Evolutionary conservation across 2,797 vertebrate genomes (phyloP).

Genomic region (Lacerta bilineata): DNA sequence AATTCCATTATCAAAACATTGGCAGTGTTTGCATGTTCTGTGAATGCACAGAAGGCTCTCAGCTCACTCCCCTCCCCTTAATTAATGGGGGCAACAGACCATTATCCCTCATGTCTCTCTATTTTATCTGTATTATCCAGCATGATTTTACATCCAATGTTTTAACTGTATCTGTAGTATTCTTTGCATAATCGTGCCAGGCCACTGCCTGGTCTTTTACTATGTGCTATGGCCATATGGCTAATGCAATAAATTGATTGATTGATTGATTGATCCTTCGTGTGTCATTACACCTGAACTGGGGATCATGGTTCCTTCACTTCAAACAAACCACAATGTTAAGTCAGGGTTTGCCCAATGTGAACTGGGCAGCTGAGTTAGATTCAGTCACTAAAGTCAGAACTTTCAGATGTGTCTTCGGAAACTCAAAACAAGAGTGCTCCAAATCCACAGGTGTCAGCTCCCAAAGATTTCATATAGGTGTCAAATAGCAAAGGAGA

Average conservation of each 20-base stretch:
- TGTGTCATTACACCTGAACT: not conserved
- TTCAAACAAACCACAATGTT: not conserved
- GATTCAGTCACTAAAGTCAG: not conserved
- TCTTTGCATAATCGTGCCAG: too few relatives aligned
- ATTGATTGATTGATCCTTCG: not conserved
- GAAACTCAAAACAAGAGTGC: not conserved
- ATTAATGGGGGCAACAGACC: not conserved
- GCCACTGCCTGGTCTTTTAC: too few relatives aligned
- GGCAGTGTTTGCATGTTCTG: not conserved
- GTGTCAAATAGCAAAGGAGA: too few relatives aligned
- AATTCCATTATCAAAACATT: slow-evolving; percentile 11
- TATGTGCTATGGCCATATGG: too few relatives aligned
- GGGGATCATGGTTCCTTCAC: not conserved
- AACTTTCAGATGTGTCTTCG: not conserved
- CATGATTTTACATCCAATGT: too few relatives aligned
- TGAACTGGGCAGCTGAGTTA: not conserved
- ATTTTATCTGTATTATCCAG: too few relatives aligned
- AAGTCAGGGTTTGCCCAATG: not conserved
- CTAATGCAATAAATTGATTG: too few relatives aligned
- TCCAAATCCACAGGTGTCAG: too few relatives aligned
- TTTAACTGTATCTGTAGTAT: too few relatives aligned
- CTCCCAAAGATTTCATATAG: too few relatives aligned
- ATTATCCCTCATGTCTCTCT: not conserved
- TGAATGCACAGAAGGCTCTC: not conserved
- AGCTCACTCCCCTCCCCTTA: not conserved